phyloP scores from a whole-genome alignment of 2,888 invertebrate genomes.

The Apodemia duryi region DNA sequence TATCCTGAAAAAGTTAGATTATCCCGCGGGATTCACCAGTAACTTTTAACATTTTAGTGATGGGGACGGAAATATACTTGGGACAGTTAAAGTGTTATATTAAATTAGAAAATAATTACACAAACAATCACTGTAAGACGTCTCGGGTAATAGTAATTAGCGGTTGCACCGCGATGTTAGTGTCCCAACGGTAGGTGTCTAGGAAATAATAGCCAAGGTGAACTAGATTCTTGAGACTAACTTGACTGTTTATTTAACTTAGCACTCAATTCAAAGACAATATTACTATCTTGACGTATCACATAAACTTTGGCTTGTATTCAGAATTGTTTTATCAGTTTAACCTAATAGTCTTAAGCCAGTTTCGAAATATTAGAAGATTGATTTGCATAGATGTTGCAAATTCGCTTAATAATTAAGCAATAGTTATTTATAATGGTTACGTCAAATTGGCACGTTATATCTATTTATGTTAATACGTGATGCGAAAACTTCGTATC shows the following conservation, averaged over 20 bases:
- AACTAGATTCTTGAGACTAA: constrained; percentile 56
- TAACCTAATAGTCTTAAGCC: constrained; percentile 22
- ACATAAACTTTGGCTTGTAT: constrained; percentile 13
- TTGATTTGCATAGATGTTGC: constrained; percentile 2
- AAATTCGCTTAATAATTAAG: background rate
- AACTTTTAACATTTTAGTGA: too few relatives aligned
- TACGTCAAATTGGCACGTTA: background rate
- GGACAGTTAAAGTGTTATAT: too few relatives aligned
- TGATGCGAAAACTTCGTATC: too few relatives aligned
- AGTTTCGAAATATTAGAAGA: constrained; percentile 16
- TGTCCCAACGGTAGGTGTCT: constrained; percentile 41
- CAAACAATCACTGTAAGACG: background rate
- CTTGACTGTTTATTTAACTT: constrained; percentile 23
- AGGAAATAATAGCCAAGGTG: constrained; percentile 73
- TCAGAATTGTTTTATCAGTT: constrained; percentile 12
- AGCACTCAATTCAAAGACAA: constrained; percentile 25
- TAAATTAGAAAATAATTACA: too few relatives aligned
- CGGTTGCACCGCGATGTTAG: constrained; percentile 27
- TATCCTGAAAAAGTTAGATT: too few relatives aligned
- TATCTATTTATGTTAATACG: background rate
- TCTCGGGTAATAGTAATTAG: background rate
- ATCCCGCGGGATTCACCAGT: too few relatives aligned
- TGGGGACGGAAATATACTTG: too few relatives aligned
- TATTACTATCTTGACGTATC: constrained; percentile 21
- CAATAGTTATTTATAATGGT: background rate